Conservation (phyloP, 2,888 invertebrate genomes). For the Taenaris catops region DNA sequence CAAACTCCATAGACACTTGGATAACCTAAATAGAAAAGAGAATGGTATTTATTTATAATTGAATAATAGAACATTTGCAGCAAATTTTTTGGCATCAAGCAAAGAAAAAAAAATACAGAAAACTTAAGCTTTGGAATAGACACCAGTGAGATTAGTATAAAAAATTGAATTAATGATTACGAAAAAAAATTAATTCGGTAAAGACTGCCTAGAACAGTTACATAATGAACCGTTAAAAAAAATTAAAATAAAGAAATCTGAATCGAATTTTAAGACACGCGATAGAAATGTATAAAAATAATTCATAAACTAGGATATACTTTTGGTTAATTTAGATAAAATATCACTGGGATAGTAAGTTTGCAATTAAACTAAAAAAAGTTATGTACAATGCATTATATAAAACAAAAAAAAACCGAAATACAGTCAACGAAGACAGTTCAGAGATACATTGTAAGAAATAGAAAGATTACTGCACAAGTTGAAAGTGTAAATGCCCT, state of each 20-base stretch:
- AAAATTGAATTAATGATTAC: background rate
- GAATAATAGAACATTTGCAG: slow-evolving; percentile 61
- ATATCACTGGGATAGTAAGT: slow-evolving; percentile 53
- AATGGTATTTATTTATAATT: slow-evolving; percentile 58
- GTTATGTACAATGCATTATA: slow-evolving; percentile 44
- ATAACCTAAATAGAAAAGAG: slow-evolving; percentile 65
- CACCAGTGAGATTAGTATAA: slow-evolving; percentile 53
- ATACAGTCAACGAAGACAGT: slow-evolving; percentile 47
- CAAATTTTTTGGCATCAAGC: slow-evolving; percentile 77
- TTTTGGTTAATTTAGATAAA: slow-evolving; percentile 5
- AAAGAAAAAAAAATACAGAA: slow-evolving; percentile 53
- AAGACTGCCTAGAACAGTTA: no score
- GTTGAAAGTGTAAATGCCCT: slow-evolving; percentile 71
- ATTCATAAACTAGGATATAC: no score
- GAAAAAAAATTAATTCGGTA: no score
- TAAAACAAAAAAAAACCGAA: slow-evolving; percentile 31
- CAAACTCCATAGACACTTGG: slow-evolving; percentile 48
- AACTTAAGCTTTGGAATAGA: slow-evolving; percentile 72
- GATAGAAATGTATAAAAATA: no score
- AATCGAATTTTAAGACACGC: no score
- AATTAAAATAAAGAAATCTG: no score
- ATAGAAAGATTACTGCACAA: slow-evolving; percentile 51
- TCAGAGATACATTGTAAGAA: slow-evolving; percentile 50
- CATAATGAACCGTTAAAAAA: no score
- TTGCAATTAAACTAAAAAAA: slow-evolving; percentile 35